Evolutionary conservation across 2,113 vertebrate genomes (phyloP).

Genomic region (Sturnus vulgaris): DNA sequence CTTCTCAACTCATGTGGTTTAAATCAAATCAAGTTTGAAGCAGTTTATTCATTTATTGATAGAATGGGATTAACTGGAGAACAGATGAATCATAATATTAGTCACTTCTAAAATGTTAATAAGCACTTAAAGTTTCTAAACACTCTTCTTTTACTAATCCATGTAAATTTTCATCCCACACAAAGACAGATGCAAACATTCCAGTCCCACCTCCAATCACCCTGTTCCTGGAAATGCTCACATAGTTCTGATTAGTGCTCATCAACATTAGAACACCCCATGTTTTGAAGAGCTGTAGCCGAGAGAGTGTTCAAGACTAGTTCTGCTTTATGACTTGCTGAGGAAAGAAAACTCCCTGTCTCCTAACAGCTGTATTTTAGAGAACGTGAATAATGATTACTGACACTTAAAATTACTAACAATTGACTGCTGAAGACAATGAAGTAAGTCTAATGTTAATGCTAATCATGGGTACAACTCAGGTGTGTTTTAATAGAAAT

Average conservation of each 20-base stretch:
- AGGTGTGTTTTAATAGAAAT: slow-evolving; percentile 34
- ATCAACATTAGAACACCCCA: background rate
- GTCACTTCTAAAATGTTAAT: background rate
- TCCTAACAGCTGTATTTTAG: slow-evolving; percentile 30
- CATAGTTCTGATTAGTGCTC: background rate
- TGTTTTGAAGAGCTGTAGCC: background rate
- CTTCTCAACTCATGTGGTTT: background rate
- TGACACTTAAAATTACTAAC: slow-evolving; percentile 54
- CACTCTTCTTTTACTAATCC: background rate
- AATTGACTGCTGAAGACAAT: background rate
- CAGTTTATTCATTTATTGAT: background rate
- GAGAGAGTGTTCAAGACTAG: background rate
- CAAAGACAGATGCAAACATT: background rate
- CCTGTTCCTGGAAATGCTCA: background rate
- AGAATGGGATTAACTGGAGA: background rate
- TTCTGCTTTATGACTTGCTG: background rate
- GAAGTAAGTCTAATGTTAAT: background rate
- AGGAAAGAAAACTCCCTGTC: background rate
- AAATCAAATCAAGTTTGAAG: background rate
- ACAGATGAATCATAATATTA: background rate
- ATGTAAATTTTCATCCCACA: background rate
- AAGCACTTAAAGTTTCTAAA: background rate
- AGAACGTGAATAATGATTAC: slow-evolving; percentile 32
- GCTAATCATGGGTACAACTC: background rate
- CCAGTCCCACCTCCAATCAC: background rate